A percentile compares a stretch with the other conserved stretches of the same genome.
Conservation (phyloP, 2,113 vertebrate genomes). For the Tringa solitaria region DNA sequence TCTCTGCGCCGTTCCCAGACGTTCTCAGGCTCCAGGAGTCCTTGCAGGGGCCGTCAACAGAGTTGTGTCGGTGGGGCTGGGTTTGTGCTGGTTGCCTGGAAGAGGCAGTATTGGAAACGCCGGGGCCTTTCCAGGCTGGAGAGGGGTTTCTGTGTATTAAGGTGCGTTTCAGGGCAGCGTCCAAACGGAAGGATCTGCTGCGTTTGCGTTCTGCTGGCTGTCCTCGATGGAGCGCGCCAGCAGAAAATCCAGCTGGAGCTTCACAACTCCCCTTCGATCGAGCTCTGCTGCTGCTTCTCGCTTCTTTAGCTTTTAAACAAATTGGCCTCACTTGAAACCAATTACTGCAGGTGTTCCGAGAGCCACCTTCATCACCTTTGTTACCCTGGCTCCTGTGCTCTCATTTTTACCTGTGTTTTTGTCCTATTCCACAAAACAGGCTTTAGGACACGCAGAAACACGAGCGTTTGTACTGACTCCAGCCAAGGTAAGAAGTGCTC, state of each 20-base stretch:
- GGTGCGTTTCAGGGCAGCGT: not conserved
- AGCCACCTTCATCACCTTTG: not conserved
- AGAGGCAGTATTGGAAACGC: not conserved
- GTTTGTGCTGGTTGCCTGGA: not conserved
- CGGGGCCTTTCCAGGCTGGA: accelerated
- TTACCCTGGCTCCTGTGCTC: not conserved
- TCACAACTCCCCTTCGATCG: not conserved
- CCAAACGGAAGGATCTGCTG: not conserved
- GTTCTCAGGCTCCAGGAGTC: not conserved
- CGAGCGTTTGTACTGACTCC: not conserved
- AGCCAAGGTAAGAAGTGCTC: not conserved
- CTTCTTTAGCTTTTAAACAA: not conserved
- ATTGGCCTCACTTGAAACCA: not conserved
- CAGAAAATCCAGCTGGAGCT: not conserved
- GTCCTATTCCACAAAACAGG: not conserved
- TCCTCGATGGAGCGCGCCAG: not conserved
- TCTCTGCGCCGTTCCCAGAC: accelerated
- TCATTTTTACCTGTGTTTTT: not conserved
- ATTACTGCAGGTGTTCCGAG: not conserved
- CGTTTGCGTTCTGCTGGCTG: accelerated
- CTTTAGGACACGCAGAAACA: not conserved
- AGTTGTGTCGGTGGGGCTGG: not conserved
- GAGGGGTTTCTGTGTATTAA: not conserved
- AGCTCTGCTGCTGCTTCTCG: not conserved
- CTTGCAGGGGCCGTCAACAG: not conserved